Evolutionary conservation across 1,140 invertebrate species (phyloP).

Genomic region (Formica selysi): DNA sequence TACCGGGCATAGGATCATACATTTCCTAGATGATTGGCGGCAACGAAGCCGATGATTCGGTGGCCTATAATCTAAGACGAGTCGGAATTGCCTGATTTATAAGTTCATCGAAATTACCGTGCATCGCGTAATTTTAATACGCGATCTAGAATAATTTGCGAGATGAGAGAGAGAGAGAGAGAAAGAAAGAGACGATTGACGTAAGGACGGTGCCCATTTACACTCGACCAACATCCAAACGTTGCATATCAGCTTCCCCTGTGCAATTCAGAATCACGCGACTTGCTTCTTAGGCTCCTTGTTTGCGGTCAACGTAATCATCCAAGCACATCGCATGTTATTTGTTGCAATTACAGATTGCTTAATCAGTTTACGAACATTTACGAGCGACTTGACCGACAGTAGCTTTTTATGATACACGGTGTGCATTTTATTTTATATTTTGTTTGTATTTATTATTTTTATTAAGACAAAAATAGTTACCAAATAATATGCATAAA

Average conservation of each 20-base stretch:
- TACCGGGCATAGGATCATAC: conserved; percentile 47
- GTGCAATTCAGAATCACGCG: conserved; percentile 25
- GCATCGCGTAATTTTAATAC: conserved; percentile 41
- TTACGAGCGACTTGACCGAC: neutral
- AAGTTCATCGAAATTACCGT: conserved; percentile 51
- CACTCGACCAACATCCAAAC: conserved; percentile 20
- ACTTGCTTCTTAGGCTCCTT: conserved; percentile 32
- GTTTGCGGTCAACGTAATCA: conserved; percentile 14
- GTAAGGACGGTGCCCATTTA: conserved; percentile 33
- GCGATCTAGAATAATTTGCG: conserved; percentile 51
- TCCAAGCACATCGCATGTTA: conserved; percentile 36
- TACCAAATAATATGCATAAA: neutral
- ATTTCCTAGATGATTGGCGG: conserved; percentile 57
- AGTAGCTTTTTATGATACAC: neutral
- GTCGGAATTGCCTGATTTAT: conserved; percentile 52
- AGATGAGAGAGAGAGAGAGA: no score
- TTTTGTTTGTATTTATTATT: neutral
- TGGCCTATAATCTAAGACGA: conserved; percentile 44
- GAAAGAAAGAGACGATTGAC: neutral
- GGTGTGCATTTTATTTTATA: neutral
- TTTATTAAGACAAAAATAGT: neutral
- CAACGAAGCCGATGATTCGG: conserved; percentile 47
- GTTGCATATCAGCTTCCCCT: neutral
- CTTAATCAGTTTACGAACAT: conserved; percentile 33
- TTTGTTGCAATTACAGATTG: conserved; percentile 38